Evolutionary conservation across 2,888 invertebrate species (phyloP), one percentile per base, ranked within the genome.

Genomic region (Stenoptilia bipunctidactyla): DNA sequence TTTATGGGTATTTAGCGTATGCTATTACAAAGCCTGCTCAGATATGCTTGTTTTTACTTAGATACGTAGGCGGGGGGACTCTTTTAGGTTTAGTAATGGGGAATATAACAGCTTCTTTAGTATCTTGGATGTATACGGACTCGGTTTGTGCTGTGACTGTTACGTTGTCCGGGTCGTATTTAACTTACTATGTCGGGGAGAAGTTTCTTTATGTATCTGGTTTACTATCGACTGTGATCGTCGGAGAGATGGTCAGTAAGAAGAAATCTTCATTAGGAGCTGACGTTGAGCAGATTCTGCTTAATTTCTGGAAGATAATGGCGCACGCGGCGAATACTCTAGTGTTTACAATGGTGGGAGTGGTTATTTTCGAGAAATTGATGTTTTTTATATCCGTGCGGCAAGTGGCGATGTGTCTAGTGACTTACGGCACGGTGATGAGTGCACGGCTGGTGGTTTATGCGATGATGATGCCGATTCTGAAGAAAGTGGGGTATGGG

Each of bases 271-370:
- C 72, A 0, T 57, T 83, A 1, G 64, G 79, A 6, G 68, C 68
- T 0, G 80, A 83, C 4, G 74, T 83, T 5, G 80, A 83, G 39
- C 65, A 62, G 25, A 56, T 71, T 1, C 55, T 79, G 33, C 45
- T 68, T 0, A 52, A 68, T 13, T 74, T 76, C 42, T 83, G 82
- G 80, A 50, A 45, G 13, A 70, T 83, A 34, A 15, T 75, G 40
- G 61, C 68, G 0, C 68, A 76, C 42, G 53, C 61, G 4, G 69
- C 72, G 2, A 88, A 89, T 49, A 87, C 87, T 0, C 55, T 88
- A 9, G 77, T 89, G 30, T 89, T 89, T 45, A 84, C 88, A 1
- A 80, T 88, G 56, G 85, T 87, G 0, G 88, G 89, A 0, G 85
- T 88, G 10, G 85, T 88, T 27, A 87, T 89, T 15, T 80, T 86